Conservation (phyloP, 1,140 invertebrate genomes). For the Oncopodura yosiiana region DNA sequence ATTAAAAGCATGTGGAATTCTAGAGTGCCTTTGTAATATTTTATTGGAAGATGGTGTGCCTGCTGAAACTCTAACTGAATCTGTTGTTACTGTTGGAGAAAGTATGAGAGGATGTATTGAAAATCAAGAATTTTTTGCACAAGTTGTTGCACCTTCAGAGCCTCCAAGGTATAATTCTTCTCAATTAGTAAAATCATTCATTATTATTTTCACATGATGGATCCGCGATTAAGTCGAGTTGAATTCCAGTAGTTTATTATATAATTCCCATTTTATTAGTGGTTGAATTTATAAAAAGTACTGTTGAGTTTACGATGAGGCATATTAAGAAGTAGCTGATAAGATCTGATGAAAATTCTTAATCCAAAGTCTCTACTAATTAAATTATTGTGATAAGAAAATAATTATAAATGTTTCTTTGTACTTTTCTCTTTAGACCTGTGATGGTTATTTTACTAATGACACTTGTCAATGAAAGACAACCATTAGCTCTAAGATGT, state of each 20-base stretch:
- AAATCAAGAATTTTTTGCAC: conserved; percentile 88
- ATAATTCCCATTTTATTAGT: conserved; percentile 7
- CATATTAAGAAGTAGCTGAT: conserved; percentile 11
- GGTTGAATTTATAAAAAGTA: neutral
- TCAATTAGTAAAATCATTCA: conserved; percentile 6
- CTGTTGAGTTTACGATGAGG: neutral
- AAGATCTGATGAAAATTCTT: conserved; percentile 18
- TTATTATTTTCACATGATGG: conserved; percentile 3
- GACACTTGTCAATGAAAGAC: conserved; percentile 99
- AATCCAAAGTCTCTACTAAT: no score
- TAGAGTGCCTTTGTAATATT: conserved; percentile 75
- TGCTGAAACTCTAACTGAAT: conserved; percentile 89
- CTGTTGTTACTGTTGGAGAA: conserved; percentile 90
- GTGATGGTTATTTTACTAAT: conserved; percentile 89
- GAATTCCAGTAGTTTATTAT: no score
- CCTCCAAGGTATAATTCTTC: conserved; percentile 63
- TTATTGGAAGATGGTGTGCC: conserved; percentile 94
- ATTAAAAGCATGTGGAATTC: conserved; percentile 70
- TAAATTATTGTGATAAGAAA: no score
- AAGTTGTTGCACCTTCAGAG: conserved; percentile 81
- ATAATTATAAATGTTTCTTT: neutral
- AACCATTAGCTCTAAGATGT: conserved; percentile 80
- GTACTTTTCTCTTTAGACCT: conserved; percentile 48
- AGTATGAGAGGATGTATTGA: conserved; percentile 77
- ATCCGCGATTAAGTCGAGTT: no score